Evolutionary conservation across 2,888 invertebrate genomes (phyloP).

Genomic region (Spilosoma lubricipeda): DNA sequence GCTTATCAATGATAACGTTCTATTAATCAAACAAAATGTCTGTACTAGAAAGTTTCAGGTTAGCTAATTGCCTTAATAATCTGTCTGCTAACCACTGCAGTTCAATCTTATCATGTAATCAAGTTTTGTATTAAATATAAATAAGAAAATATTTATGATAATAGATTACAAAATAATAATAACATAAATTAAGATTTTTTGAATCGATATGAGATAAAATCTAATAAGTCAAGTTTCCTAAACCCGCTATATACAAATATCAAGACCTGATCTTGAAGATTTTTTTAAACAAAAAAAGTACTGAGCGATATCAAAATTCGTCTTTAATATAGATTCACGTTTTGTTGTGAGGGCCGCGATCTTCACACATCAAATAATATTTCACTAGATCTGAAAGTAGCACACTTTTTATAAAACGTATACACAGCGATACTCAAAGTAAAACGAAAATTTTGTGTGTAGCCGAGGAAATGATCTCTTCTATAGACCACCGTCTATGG

Average conservation of each 20-base stretch:
- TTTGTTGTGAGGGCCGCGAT: not conserved
- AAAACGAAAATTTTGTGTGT: not conserved
- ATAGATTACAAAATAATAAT: not conserved
- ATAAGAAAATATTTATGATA: not conserved
- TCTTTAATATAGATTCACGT: not conserved
- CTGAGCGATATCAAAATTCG: too few relatives aligned
- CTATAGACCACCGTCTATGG: too few relatives aligned
- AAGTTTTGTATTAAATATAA: not conserved
- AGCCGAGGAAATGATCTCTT: too few relatives aligned
- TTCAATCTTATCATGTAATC: not conserved
- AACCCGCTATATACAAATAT: not conserved
- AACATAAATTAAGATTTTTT: not conserved
- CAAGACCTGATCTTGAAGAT: not conserved
- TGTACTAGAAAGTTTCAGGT: not conserved
- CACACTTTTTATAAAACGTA: not conserved
- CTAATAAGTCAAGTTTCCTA: not conserved
- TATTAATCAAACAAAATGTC: not conserved
- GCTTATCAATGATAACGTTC: not conserved
- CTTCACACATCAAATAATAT: not conserved
- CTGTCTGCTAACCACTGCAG: too few relatives aligned
- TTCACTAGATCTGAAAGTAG: conserved; percentile 7
- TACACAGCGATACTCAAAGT: not conserved
- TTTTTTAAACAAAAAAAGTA: too few relatives aligned
- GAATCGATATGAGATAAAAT: not conserved
- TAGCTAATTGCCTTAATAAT: not conserved